Percentiles rank a stretch among this genome's conserved stretches.
Conservation (phyloP, 2,797 vertebrate species). For the Paramormyrops hopkinsi region DNA sequence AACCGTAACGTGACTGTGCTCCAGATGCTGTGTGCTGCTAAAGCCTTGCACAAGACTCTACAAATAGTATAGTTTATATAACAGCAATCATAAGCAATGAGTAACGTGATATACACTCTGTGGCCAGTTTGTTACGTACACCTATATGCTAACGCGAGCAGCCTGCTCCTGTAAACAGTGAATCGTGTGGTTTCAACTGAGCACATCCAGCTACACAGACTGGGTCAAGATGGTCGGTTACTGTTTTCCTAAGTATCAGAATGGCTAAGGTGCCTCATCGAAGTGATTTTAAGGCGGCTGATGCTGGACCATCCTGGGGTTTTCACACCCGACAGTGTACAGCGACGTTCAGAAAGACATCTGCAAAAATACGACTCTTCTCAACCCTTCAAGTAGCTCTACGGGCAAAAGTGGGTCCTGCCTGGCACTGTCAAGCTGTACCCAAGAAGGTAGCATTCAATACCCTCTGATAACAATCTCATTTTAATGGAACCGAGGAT, state of each 20-base stretch:
- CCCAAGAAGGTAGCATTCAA: not conserved
- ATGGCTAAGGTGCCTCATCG: not conserved
- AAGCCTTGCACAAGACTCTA: not conserved
- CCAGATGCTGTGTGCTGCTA: not conserved
- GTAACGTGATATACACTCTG: not conserved
- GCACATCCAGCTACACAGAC: not conserved
- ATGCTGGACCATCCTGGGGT: not conserved
- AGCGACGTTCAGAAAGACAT: not conserved
- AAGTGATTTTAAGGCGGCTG: not conserved
- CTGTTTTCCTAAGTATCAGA: not conserved
- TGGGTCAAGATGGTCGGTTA: not conserved
- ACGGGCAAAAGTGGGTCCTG: not conserved
- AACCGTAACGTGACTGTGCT: not conserved
- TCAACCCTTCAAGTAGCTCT: not conserved
- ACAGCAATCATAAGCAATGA: not conserved
- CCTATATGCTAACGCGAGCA: not conserved
- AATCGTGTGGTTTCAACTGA: not conserved
- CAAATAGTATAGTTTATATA: not conserved
- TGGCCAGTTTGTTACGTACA: not conserved
- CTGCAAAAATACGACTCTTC: not conserved
- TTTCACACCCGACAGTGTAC: not conserved
- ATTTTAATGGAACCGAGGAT: not conserved
- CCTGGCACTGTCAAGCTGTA: not conserved
- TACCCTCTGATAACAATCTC: not conserved
- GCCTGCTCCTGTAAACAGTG: not conserved